Evolutionary conservation across 2,888 invertebrate species (phyloP).

Genomic region (Aleiodes leptofemur): DNA sequence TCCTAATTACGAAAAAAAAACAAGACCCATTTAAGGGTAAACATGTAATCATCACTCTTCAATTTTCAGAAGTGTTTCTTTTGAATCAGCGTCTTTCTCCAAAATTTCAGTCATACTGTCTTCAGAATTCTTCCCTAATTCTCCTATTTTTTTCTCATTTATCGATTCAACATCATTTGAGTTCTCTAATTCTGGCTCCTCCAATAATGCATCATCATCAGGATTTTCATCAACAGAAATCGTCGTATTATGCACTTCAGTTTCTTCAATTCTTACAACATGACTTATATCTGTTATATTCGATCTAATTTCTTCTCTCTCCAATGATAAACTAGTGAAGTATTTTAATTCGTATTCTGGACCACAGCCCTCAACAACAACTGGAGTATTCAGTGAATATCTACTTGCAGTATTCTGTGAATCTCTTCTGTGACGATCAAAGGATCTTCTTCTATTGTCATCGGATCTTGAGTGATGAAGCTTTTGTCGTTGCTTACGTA

Average conservation of each 20-base stretch:
- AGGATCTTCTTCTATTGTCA: slow-evolving; percentile 69
- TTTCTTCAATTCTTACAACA: slow-evolving; percentile 64
- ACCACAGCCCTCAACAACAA: slow-evolving; percentile 58
- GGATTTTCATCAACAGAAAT: slow-evolving; percentile 61
- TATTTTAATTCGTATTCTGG: slow-evolving; percentile 68
- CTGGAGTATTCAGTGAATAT: slow-evolving; percentile 64
- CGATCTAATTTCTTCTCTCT: slow-evolving; percentile 63
- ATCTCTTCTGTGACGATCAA: slow-evolving; percentile 68
- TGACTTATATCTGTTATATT: slow-evolving; percentile 66
- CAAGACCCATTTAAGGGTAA: slow-evolving; percentile 2
- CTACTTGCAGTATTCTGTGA: slow-evolving; percentile 64
- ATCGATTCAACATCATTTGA: slow-evolving; percentile 61
- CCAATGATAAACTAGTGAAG: slow-evolving; percentile 64
- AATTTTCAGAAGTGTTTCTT: slow-evolving; percentile 51
- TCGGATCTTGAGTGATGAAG: slow-evolving; percentile 72
- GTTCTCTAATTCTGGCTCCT: slow-evolving; percentile 71
- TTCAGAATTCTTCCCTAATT: slow-evolving; percentile 35
- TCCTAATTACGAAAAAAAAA: background rate
- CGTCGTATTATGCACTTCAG: slow-evolving; percentile 43
- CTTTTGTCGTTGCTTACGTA: slow-evolving; percentile 65
- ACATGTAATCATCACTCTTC: slow-evolving; percentile 45
- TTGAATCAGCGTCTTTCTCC: slow-evolving; percentile 21
- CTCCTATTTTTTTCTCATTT: slow-evolving; percentile 38
- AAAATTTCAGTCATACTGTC: slow-evolving; percentile 34
- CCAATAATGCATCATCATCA: slow-evolving; percentile 65